Percentiles rank a stretch among this genome's conserved stretches.
These are phyloP conservation scores for Vulpes lagopus DNA, from an alignment of 2,113 vertebrate species.

Conservation along the genomic window DNA sequence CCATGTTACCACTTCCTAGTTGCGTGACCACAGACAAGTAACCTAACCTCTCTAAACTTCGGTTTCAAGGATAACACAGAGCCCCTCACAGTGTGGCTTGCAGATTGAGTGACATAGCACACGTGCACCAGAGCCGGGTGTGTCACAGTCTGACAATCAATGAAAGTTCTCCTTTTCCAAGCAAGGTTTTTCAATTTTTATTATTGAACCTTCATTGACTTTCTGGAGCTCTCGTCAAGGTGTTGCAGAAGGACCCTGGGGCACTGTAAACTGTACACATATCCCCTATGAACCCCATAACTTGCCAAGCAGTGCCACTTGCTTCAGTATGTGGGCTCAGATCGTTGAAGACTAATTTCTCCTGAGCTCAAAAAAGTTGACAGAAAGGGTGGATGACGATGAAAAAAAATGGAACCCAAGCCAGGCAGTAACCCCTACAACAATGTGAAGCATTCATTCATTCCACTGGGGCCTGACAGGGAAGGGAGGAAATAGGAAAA, in stretches of 20 bases:
- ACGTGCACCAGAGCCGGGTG: neutral
- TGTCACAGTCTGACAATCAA: neutral
- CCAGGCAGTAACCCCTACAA: neutral
- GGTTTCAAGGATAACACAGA: neutral
- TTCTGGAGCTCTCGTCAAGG: neutral
- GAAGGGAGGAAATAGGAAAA: neutral
- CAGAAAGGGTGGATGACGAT: neutral
- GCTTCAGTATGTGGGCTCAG: neutral
- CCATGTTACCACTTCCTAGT: neutral
- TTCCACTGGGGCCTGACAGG: neutral
- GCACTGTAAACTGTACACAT: neutral
- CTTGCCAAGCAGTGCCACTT: neutral
- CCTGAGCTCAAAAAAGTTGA: neutral
- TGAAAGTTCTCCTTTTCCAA: too few species aligned
- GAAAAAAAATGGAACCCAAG: neutral
- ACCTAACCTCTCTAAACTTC: neutral
- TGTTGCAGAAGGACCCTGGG: neutral
- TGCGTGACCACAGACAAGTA: neutral
- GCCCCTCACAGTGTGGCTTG: fast-evolving
- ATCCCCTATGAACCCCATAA: neutral
- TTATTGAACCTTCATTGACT: neutral
- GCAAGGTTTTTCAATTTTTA: neutral
- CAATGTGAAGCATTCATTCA: neutral
- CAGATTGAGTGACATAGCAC: neutral
- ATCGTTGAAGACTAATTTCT: neutral